Percentiles rank a stretch among this genome's conserved stretches.
Conservation (phyloP, 2,888 invertebrate genomes). For the Ectobius pallidus region DNA sequence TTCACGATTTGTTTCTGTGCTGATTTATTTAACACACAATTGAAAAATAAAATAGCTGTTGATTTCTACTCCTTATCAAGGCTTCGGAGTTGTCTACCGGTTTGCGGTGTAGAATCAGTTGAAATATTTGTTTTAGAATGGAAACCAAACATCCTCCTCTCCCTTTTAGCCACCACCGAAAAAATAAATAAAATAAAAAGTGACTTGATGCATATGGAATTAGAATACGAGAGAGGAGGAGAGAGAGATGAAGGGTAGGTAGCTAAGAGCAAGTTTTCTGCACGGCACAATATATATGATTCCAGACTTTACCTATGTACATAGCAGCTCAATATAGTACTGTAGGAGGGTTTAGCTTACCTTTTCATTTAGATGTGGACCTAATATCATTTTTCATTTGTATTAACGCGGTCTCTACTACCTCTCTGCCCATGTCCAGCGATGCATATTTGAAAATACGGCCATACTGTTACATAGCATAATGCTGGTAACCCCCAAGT, state of each 20-base stretch:
- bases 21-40: constrained; percentile 28
- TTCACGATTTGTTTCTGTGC: constrained; percentile 15
- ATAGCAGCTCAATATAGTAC: constrained; percentile 25
- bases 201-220: constrained; percentile 29
- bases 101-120: constrained; percentile 12
- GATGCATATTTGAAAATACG: constrained; percentile 38
- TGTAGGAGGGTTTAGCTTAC: constrained; percentile 11
- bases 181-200: constrained; percentile 28
- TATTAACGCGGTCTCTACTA: constrained; percentile 32
- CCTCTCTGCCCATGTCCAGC: constrained; percentile 29
- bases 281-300: constrained; percentile 21
- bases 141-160: constrained; percentile 27
- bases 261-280: constrained; percentile 26
- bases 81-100: constrained; percentile 2
- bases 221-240: background rate
- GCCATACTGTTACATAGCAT: constrained; percentile 22
- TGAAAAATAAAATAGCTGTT: constrained; percentile 18
- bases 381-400: constrained; percentile 39
- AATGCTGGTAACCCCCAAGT: constrained; percentile 13
- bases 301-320: constrained; percentile 29
- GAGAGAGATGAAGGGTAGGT: background rate
- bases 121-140: constrained; percentile 29
- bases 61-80: constrained; percentile 22
- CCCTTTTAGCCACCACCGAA: constrained; percentile 7
- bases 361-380: constrained; percentile 38